Evolutionary conservation across 2,888 invertebrate species (phyloP).

Genomic region (Diloba caeruleocephala): DNA sequence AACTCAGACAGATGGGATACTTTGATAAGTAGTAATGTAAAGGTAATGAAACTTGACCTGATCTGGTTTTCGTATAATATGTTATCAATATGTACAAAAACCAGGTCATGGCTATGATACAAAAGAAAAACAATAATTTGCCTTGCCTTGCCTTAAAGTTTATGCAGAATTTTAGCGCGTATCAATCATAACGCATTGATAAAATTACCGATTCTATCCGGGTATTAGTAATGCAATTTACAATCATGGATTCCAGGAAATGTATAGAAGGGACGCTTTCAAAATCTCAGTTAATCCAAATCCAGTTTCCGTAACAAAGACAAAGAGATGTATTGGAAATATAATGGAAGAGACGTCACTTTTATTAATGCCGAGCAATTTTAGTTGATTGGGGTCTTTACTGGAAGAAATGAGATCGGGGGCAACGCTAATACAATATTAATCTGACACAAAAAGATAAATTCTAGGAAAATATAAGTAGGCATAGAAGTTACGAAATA

Average conservation of each 20-base stretch:
- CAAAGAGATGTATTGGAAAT: constrained; percentile 50
- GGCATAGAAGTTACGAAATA: constrained; percentile 6
- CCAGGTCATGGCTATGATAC: not conserved
- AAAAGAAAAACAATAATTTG: constrained; percentile 4
- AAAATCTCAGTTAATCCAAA: constrained; percentile 42
- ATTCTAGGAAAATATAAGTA: constrained; percentile 10
- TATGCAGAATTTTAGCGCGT: constrained; percentile 11
- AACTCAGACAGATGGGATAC: too few relatives aligned
- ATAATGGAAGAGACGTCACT: constrained; percentile 43
- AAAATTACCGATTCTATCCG: constrained; percentile 27
- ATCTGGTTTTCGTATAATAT: too few relatives aligned
- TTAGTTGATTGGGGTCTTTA: constrained; percentile 45
- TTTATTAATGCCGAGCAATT: constrained; percentile 47
- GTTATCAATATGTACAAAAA: not conserved
- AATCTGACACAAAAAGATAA: constrained; percentile 39
- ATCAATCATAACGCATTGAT: constrained; percentile 43
- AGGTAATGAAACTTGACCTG: too few relatives aligned
- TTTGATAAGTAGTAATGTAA: too few relatives aligned
- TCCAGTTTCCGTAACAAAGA: constrained; percentile 47
- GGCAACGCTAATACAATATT: constrained; percentile 32
- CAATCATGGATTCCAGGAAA: constrained; percentile 40
- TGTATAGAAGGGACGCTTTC: constrained; percentile 17
- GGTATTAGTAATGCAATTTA: constrained; percentile 52
- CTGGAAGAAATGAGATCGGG: constrained; percentile 30
- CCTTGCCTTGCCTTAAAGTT: constrained; percentile 6